Evolutionary conservation across 2,888 invertebrate species (phyloP).

Genomic region (Melikaiella ostensackeni): DNA sequence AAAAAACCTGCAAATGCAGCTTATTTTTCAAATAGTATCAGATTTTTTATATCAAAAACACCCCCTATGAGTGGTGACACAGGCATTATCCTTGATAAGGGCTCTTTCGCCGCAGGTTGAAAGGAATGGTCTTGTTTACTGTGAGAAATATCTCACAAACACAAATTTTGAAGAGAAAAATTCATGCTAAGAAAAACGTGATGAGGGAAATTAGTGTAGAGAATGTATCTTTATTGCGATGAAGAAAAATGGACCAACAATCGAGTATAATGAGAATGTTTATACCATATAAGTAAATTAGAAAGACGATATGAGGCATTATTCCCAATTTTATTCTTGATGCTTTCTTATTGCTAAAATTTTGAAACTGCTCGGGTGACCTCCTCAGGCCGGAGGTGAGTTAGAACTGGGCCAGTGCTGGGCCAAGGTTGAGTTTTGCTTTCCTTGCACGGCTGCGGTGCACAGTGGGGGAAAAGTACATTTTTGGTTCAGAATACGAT

Average conservation of each 20-base stretch:
- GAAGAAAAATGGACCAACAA: background rate
- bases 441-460: too few species aligned
- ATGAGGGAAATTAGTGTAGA: background rate
- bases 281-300: background rate
- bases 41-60: background rate
- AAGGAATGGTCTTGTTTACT: slow-evolving; percentile 14
- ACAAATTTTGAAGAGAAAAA: slow-evolving; percentile 31
- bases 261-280: too few species aligned
- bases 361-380: too few species aligned
- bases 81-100: background rate
- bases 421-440: too few species aligned
- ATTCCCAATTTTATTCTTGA: background rate
- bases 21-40: background rate
- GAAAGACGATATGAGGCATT: background rate
- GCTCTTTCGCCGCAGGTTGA: background rate
- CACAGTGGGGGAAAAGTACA: too few species aligned
- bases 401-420: too few species aligned
- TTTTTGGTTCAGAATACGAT: too few species aligned
- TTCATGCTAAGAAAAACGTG: slow-evolving; percentile 7
- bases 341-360: too few species aligned
- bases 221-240: background rate
- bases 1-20: background rate
- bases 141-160: background rate
- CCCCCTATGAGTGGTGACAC: background rate
- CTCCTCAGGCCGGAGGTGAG: too few species aligned